Evolutionary conservation across 2,888 invertebrate species (phyloP), one percentile per base, ranked within the genome.

Genomic region (Zele albiditarsus): DNA sequence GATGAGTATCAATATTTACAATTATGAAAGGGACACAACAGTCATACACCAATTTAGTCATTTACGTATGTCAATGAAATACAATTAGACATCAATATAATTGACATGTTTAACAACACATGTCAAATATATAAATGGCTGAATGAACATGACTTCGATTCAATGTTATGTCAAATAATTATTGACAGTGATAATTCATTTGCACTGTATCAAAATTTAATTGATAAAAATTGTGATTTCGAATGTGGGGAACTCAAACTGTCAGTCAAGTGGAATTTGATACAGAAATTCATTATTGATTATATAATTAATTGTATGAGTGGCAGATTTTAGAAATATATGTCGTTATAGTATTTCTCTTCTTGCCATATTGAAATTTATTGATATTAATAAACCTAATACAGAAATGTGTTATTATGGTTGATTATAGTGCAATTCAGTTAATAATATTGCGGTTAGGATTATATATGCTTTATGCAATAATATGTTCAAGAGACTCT

Each of bases 81-180:
- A 23, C 2, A 12, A 16, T 31, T n/a, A 0, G n/a, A 46, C n/a
- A n/a, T 46, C 16, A 46, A 38, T 33, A 38, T 63, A 63, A 63
- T 63, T 63, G 63, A 63, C 63, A 63, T 31, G 10, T 4, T 63
- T 12, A 63, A 20, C 16, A 28, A 16, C 28, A 62, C 16, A 60
- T 16, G 12, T 14, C 12, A 12, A 60, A 60, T 60, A 12, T 60
- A 0, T 1, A 1, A 12, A 60, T 23, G 3, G 4, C 1, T 60
- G 53, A 53, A 8, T 53, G 23, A 53, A 53, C 27, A 60, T 60
- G 10, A 60, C 28, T 12, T 57, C 6, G 8, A 23, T 25, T 23
- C 57, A 23, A 12, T 57, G 10, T 0, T 12, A 46, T 46, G 46
- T 46, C 3, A n/a, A n/a, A 46, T 46, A 46, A 46, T 46, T n/a